phyloP scores from a whole-genome alignment of 1,140 invertebrate species.

The Drosophila truncata region DNA sequence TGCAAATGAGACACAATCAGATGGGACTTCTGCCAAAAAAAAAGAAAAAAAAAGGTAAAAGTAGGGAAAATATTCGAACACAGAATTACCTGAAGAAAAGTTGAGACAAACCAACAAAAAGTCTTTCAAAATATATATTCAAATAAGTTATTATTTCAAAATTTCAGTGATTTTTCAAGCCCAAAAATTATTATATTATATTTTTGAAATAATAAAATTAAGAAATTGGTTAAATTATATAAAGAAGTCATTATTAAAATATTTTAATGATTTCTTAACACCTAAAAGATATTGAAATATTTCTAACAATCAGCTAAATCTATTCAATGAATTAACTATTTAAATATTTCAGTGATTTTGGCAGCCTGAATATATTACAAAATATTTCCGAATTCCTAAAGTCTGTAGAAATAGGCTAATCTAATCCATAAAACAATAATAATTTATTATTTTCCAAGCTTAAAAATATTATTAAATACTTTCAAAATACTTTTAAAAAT shows the following conservation, averaged over 20 bases:
- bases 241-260: too few species aligned
- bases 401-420: too few species aligned
- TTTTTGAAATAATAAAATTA: background rate
- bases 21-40: conserved; percentile 10
- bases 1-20: conserved; percentile 55
- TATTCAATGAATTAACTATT: too few species aligned
- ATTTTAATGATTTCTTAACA: too few species aligned
- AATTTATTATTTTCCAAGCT: background rate
- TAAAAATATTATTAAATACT: background rate
- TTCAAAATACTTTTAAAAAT: background rate
- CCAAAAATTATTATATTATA: background rate
- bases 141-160: background rate
- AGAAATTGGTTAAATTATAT: too few species aligned
- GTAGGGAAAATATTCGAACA: background rate
- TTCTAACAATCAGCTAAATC: too few species aligned
- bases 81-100: background rate
- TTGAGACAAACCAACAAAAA: too few species aligned
- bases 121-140: background rate
- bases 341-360: too few species aligned
- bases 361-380: too few species aligned
- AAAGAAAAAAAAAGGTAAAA: background rate
- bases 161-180: background rate
- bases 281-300: too few species aligned
- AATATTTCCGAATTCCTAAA: too few species aligned
- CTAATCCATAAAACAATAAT: too few species aligned